Evolutionary conservation across 30 jellyfish, hydroid and myxozoan genomes (phyloP).

Genomic region (Pseudorhiza aurosa): DNA sequence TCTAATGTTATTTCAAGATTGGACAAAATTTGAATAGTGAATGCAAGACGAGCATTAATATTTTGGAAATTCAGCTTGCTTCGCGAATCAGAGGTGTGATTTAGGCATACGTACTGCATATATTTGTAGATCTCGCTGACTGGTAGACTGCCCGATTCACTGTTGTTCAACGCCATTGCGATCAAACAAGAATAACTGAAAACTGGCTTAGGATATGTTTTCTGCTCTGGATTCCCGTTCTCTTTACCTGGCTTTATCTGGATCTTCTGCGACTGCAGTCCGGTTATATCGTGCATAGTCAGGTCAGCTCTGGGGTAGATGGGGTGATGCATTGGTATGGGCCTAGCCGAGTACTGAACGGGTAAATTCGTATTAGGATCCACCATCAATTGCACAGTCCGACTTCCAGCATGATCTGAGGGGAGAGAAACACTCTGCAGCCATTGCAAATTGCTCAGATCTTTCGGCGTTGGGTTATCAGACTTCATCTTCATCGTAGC

Average conservation of each 20-base stretch:
- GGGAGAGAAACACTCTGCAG: conserved; percentile 89
- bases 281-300: conserved; percentile 53
- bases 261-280: conserved; percentile 49
- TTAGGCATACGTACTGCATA: conserved; percentile 89
- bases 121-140: conserved; percentile 97
- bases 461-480: conserved; percentile 75
- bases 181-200: conserved; percentile 95
- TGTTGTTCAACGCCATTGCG: conserved; percentile 95
- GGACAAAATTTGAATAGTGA: background rate
- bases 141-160: conserved; percentile 96
- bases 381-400: conserved; percentile 89
- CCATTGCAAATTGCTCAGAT: conserved; percentile 88
- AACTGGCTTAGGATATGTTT: conserved; percentile 96
- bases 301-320: conserved; percentile 55
- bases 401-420: conserved; percentile 76
- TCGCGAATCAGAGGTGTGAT: background rate
- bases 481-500: conserved; percentile 86
- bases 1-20: background rate
- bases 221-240: conserved; percentile 82
- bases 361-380: conserved; percentile 97
- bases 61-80: background rate
- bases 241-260: conserved; percentile 83
- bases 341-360: conserved; percentile 77
- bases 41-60: background rate
- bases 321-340: conserved; percentile 65